Evolutionary conservation across 2,888 invertebrate genomes (phyloP).

Genomic region (Thecophora atra): DNA sequence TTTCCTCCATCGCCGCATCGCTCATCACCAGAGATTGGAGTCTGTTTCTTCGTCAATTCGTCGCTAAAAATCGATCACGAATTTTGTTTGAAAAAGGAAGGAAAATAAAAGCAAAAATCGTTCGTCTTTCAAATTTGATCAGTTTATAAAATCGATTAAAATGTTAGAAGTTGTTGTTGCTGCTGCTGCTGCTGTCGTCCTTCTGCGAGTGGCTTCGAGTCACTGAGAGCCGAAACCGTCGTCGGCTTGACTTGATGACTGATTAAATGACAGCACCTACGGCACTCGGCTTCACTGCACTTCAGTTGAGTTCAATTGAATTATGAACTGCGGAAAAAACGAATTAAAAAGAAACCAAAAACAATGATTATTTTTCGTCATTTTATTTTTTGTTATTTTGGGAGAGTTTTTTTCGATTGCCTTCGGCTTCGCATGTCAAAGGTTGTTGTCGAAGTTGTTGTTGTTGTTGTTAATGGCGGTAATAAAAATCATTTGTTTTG

Average conservation of each 20-base stretch:
- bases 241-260: neutral
- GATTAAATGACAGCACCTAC: neutral
- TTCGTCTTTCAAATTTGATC: neutral
- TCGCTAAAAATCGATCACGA: too few species aligned
- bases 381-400: neutral
- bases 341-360: constrained; percentile 23
- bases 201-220: too few species aligned
- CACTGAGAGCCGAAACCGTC: too few species aligned
- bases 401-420: neutral
- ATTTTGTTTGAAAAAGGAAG: neutral
- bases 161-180: constrained; percentile 17
- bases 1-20: too few species aligned
- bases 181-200: neutral
- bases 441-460: constrained; percentile 1
- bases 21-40: too few species aligned
- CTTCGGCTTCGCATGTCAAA: constrained; percentile 14
- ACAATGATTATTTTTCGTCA: neutral
- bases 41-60: too few species aligned
- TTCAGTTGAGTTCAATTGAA: neutral
- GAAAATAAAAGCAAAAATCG: too few species aligned
- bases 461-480: neutral
- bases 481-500: too few species aligned
- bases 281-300: too few species aligned
- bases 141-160: neutral
- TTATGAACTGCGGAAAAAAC: neutral